Conservation (phyloP, 2,113 vertebrate genomes). For the Clarias batrachus region DNA sequence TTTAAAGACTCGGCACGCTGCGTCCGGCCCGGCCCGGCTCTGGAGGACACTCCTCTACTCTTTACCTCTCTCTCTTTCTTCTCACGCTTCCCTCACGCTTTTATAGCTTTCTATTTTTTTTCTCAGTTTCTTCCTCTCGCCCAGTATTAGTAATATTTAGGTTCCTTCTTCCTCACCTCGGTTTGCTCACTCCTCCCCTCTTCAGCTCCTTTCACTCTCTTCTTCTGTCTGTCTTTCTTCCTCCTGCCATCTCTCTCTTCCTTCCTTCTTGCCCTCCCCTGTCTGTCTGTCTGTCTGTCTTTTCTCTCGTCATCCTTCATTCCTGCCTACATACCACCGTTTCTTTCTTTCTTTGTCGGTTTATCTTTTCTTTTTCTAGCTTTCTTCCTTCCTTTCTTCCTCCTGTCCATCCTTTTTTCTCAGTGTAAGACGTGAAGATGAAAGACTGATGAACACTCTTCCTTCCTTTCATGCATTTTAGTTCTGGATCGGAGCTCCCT, state of each 20-base stretch:
- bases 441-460: background rate
- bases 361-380: background rate
- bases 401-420: background rate
- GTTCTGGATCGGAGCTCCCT: constrained; percentile 58
- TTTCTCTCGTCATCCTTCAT: background rate
- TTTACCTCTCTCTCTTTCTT: background rate
- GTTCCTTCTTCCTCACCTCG: background rate
- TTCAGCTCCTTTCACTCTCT: background rate
- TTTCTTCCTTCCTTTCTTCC: background rate
- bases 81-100: background rate
- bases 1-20: background rate
- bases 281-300: background rate
- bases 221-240: background rate
- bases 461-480: background rate
- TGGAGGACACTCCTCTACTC: background rate
- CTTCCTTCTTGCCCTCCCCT: background rate
- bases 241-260: no score
- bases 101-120: background rate
- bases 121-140: constrained; percentile 11
- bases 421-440: background rate
- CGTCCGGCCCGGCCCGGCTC: no score
- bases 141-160: background rate
- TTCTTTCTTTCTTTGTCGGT: background rate
- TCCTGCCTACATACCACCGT: no score
- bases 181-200: background rate